Percentiles rank a stretch among this genome's conserved stretches.
Conservation (phyloP, 2,888 invertebrate genomes). For the Amblyjoppa fuscipennis region DNA sequence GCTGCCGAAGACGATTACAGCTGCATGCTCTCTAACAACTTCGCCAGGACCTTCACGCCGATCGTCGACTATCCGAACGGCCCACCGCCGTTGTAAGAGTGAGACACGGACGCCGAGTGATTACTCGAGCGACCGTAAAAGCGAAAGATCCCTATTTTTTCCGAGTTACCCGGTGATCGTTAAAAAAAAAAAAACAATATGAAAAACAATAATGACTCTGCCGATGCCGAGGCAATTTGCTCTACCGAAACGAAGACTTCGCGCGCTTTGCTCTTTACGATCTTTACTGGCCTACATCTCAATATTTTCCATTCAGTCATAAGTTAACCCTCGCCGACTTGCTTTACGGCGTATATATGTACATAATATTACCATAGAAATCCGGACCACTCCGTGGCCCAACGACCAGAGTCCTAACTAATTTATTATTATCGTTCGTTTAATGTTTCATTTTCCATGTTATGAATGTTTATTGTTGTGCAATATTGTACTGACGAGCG, state of each 20-base stretch:
- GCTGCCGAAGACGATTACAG: slow-evolving; percentile 94
- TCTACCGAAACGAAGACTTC: slow-evolving; percentile 26
- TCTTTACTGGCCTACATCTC: slow-evolving; percentile 64
- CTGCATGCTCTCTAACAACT: slow-evolving; percentile 94
- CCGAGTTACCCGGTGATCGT: slow-evolving; percentile 10
- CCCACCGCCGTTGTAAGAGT: slow-evolving; percentile 93
- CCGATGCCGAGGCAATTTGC: slow-evolving; percentile 25
- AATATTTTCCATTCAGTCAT: slow-evolving; percentile 38
- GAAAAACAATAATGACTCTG: slow-evolving; percentile 21
- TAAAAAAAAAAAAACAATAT: background rate
- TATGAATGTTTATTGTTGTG: slow-evolving; percentile 67
- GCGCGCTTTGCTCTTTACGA: slow-evolving; percentile 42
- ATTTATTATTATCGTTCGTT: slow-evolving; percentile 66
- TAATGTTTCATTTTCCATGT: slow-evolving; percentile 17
- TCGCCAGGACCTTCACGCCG: slow-evolving; percentile 94
- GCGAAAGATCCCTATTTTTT: slow-evolving; percentile 18
- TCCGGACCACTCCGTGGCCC: slow-evolving; percentile 71
- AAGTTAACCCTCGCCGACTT: slow-evolving; percentile 16
- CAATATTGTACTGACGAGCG: slow-evolving; percentile 63
- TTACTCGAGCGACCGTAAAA: background rate
- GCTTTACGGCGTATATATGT: slow-evolving; percentile 70
- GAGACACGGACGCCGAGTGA: slow-evolving; percentile 8
- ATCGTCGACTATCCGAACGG: slow-evolving; percentile 96
- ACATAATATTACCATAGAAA: slow-evolving; percentile 70
- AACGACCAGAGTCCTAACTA: slow-evolving; percentile 70